Base-by-base conservation (phyloP, 2,113 vertebrate genomes). In the Ictalurus furcatus region DNA sequence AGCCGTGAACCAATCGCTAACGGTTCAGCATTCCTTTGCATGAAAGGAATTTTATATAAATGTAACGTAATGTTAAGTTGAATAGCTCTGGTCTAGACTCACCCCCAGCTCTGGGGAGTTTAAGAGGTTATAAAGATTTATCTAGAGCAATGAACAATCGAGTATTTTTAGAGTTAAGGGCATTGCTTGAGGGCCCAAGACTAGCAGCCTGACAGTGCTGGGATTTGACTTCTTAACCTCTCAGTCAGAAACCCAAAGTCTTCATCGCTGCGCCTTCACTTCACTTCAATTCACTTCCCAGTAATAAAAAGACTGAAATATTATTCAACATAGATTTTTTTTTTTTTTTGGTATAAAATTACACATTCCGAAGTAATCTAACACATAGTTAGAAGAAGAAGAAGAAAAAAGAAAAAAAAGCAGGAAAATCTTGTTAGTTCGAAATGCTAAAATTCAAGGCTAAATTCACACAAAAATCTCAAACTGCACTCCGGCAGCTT, bases 401-500 rank as follows among this genome's bases (percentile, higher is more conserved):
- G 48, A 63, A 16, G 11, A 69, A 52, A 30, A 30, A 5, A 78
- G 21, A 48, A 48, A 78, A 63, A 8, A 19, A 69, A 76, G 4
- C n/a, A 3, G 21, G 30, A 37, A 40, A 63, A 61, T 7, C 34
- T 76, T 79, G 73, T 76, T 48, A 40, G 67, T n/a, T 71, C 58
- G 52, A 28, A 30, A 59, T 71, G 21, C 21, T 81, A 87, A 78
- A 85, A 89, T 48, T 74, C 85, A 86, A 63, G 73, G 59, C 8
- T 56, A 81, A 79, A 87, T 79, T 78, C 23, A 37, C 28, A 48
- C 23, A 89, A 81, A 25, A 44, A 30, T 25, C 84, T 37, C 65
- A 44, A 65, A 63, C 85, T 85, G 73, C 67, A 85, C 21, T 82
- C 80, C 65, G 82, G 74, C 80, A 81, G 54, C 52, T 81, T 63